These are phyloP conservation scores for Erannis defoliaria DNA, from an alignment of 2,888 invertebrate species.

Conservation along the genomic window DNA sequence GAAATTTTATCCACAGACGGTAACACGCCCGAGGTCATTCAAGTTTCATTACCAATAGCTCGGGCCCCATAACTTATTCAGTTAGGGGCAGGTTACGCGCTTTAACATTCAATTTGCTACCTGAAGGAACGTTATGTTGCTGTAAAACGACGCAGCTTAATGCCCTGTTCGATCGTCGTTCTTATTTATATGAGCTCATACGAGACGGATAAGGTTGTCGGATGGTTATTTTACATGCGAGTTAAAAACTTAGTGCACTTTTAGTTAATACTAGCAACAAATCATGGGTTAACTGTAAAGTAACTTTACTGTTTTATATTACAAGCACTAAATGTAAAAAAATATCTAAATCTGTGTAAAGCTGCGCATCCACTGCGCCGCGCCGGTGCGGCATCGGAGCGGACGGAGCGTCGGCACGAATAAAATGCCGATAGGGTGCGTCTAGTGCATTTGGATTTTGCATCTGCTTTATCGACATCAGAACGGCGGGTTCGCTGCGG, in stretches of 20 bases:
- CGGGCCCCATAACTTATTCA: slow-evolving; percentile 82
- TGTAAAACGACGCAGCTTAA: slow-evolving; percentile 49
- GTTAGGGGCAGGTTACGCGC: slow-evolving; percentile 79
- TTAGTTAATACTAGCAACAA: background rate
- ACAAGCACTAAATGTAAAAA: background rate
- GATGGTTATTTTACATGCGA: slow-evolving; percentile 8
- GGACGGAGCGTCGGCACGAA: no score
- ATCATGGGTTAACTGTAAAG: background rate
- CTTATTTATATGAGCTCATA: slow-evolving; percentile 32
- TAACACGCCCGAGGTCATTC: slow-evolving; percentile 77
- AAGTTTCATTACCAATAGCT: slow-evolving; percentile 84
- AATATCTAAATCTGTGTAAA: no score
- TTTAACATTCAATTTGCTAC: slow-evolving; percentile 83
- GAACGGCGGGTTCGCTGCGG: no score
- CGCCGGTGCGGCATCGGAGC: no score
- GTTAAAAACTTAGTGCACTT: slow-evolving; percentile 11
- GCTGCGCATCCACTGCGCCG: no score
- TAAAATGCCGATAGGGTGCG: no score
- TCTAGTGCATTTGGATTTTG: no score
- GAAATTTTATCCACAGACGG: slow-evolving; percentile 71
- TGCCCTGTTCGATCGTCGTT: slow-evolving; percentile 44
- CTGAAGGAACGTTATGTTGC: slow-evolving; percentile 68
- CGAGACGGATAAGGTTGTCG: slow-evolving; percentile 12
- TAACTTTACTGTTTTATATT: no score
- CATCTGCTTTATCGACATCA: no score